A percentile compares a stretch with the other conserved stretches of the same genome.
Evolutionary conservation across 2,797 vertebrate species (phyloP).

Genomic region (Pelochelys cantorii): DNA sequence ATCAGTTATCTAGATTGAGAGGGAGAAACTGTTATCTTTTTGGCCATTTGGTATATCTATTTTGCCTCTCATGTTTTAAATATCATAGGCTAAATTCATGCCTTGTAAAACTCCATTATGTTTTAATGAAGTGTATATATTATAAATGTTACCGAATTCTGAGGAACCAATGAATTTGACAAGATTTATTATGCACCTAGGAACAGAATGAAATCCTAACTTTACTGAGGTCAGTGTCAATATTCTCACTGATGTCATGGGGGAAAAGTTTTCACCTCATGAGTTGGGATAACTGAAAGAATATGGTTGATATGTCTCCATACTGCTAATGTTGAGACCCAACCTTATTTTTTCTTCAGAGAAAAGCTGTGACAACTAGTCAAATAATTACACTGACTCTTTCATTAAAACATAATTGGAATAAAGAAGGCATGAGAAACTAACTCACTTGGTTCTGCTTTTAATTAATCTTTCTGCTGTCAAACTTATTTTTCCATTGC

Average conservation of each 20-base stretch:
- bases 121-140: background rate
- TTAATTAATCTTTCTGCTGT: conserved; percentile 29
- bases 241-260: background rate
- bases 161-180: background rate
- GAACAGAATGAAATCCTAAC: background rate
- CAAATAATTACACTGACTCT: conserved; percentile 35
- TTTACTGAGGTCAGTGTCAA: background rate
- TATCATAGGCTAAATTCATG: background rate
- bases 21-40: background rate
- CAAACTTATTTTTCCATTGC: conserved; percentile 20
- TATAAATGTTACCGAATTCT: background rate
- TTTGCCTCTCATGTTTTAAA: background rate
- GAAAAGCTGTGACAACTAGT: background rate
- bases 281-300: background rate
- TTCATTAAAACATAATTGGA: conserved; percentile 23
- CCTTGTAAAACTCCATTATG: background rate
- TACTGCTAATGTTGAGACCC: background rate
- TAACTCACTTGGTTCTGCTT: conserved; percentile 30
- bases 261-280: background rate
- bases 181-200: background rate
- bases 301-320: no score
- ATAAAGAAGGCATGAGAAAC: conserved; percentile 41
- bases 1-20: background rate
- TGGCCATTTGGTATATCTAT: background rate
- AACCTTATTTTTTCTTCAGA: background rate